phyloP scores from a whole-genome alignment of 2,888 invertebrate genomes.

The Tholera decimalis region DNA sequence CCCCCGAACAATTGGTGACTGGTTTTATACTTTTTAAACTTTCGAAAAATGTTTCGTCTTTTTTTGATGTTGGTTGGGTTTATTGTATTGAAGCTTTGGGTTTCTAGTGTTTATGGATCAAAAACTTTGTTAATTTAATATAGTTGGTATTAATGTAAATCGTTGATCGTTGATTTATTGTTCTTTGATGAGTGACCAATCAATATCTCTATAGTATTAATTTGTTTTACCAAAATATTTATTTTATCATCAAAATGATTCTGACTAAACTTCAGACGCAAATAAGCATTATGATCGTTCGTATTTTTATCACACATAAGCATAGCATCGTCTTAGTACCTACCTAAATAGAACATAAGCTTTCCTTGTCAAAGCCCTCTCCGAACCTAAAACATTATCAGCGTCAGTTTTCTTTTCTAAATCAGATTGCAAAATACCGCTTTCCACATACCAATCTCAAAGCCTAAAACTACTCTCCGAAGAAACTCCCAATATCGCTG shows the following conservation, averaged over 20 bases:
- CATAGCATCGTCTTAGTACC: not conserved
- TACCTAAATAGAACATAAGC: not conserved
- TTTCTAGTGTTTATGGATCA: not conserved
- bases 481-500: slow-evolving; percentile 47
- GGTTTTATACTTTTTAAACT: slow-evolving; percentile 75
- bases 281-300: not conserved
- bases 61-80: slow-evolving; percentile 21
- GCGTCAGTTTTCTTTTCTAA: slow-evolving; percentile 5
- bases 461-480: slow-evolving; percentile 30
- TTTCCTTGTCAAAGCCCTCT: not conserved
- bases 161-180: too few species aligned
- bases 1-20: slow-evolving; percentile 76
- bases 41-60: slow-evolving; percentile 59
- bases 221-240: too few species aligned
- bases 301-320: not conserved
- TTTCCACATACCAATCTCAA: slow-evolving; percentile 26
- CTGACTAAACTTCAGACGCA: not conserved
- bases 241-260: not conserved
- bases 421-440: slow-evolving; percentile 26
- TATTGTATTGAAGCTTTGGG: slow-evolving; percentile 6
- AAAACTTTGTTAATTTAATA: not conserved
- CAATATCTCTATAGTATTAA: too few species aligned
- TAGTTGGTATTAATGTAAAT: not conserved
- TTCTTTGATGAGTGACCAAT: too few species aligned
- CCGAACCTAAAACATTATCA: not conserved